Evolutionary conservation across 2,888 invertebrate genomes (phyloP).

Genomic region (Caenorhabditis doughertyi): DNA sequence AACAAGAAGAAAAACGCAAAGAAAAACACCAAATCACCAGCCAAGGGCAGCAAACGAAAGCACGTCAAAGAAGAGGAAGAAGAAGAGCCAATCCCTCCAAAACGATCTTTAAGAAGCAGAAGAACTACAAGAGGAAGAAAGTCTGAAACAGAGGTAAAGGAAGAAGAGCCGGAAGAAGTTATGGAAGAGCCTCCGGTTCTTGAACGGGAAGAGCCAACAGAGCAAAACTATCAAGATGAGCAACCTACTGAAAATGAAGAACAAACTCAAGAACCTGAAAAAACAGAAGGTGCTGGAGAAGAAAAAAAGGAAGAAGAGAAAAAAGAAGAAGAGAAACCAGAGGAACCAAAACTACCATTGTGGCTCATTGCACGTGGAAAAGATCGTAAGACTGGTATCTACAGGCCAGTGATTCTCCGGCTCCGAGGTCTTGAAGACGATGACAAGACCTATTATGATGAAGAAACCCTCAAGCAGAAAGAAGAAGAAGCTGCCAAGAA

Average conservation of each 20-base stretch:
- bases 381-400: conserved; percentile 5
- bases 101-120: not conserved
- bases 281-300: not conserved
- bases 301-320: not conserved
- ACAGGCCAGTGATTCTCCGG: conserved; percentile 26
- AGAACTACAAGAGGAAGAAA: not conserved
- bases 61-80: not conserved
- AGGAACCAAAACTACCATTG: not conserved
- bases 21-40: not conserved
- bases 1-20: not conserved
- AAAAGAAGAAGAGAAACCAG: not conserved
- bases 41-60: conserved; percentile 8
- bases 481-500: conserved; percentile 1
- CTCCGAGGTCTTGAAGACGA: conserved; percentile 14
- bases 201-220: not conserved
- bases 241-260: not conserved
- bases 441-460: conserved; percentile 28
- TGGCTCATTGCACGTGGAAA: conserved; percentile 1
- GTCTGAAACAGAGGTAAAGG: not conserved
- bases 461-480: not conserved
- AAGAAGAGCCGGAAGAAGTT: not conserved
- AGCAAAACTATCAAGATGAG: too few relatives aligned
- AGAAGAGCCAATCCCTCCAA: not conserved
- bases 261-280: not conserved
- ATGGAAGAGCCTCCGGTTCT: not conserved